Conservation (phyloP, 2,113 vertebrate genomes). For the Sturnus vulgaris region DNA sequence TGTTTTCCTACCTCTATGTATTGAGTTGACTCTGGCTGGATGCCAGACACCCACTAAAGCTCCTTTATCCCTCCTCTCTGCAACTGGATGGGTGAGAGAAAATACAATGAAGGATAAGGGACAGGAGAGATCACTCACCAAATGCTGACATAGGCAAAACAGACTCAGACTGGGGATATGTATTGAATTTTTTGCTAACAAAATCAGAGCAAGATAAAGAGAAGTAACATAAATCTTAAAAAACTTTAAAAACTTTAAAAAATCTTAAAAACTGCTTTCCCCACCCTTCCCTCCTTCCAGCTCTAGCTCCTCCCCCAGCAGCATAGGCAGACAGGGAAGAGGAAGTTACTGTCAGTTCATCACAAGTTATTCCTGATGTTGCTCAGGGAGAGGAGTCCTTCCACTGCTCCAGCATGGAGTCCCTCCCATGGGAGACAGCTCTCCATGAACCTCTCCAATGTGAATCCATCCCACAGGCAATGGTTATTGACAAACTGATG, state of each 20-base stretch:
- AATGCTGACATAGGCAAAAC: neutral
- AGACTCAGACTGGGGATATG: neutral
- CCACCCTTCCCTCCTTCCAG: neutral
- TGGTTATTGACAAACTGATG: neutral
- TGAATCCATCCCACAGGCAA: neutral
- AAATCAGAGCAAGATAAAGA: neutral
- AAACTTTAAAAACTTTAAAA: neutral
- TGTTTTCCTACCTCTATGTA: neutral
- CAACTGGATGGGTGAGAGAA: neutral
- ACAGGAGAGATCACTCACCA: neutral
- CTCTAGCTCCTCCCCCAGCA: neutral
- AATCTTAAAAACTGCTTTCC: neutral
- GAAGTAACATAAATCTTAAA: no score
- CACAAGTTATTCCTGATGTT: neutral
- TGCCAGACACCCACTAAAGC: neutral
- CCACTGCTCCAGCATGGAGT: neutral
- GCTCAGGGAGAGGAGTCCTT: neutral
- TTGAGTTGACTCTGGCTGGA: neutral
- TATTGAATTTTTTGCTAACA: neutral
- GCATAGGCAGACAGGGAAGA: fast-evolving
- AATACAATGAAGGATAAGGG: neutral
- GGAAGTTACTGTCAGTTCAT: neutral
- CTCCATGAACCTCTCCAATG: fast-evolving
- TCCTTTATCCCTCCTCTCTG: neutral
- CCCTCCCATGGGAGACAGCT: neutral